These are phyloP conservation scores for Salvelinus namaycush DNA, from an alignment of 2,113 vertebrate species.

Conservation along the genomic window DNA sequence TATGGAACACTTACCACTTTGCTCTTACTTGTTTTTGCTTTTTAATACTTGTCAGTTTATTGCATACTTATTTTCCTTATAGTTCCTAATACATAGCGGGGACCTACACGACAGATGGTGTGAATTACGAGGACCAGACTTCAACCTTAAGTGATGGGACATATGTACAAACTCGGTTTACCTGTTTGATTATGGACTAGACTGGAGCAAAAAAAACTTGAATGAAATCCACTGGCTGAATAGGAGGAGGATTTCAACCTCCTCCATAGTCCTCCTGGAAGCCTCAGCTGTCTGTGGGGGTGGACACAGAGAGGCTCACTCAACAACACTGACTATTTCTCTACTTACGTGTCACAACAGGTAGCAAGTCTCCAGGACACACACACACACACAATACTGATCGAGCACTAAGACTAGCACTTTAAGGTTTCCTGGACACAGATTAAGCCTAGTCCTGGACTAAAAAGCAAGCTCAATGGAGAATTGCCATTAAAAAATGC, in stretches of 20 bases:
- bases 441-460: too few species aligned
- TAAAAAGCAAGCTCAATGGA: too few species aligned
- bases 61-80: too few species aligned
- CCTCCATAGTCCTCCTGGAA: conserved; percentile 33
- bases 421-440: background rate
- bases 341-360: background rate
- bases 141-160: background rate
- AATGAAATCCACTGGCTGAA: conserved; percentile 22
- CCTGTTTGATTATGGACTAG: background rate
- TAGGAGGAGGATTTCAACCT: conserved; percentile 6
- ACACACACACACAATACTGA: background rate
- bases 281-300: conserved; percentile 38
- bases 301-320: conserved; percentile 15
- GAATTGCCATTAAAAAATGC: too few species aligned
- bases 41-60: too few species aligned
- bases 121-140: too few species aligned
- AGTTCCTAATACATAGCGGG: background rate
- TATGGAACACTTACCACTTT: background rate
- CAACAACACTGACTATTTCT: background rate
- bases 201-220: conserved; percentile 44
- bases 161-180: background rate
- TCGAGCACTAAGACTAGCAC: background rate
- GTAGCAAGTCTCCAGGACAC: background rate
- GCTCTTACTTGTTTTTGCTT: background rate
- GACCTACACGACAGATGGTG: background rate